phyloP scores from a whole-genome alignment of 2,888 invertebrate genomes.

The Pterostichus madidus region DNA sequence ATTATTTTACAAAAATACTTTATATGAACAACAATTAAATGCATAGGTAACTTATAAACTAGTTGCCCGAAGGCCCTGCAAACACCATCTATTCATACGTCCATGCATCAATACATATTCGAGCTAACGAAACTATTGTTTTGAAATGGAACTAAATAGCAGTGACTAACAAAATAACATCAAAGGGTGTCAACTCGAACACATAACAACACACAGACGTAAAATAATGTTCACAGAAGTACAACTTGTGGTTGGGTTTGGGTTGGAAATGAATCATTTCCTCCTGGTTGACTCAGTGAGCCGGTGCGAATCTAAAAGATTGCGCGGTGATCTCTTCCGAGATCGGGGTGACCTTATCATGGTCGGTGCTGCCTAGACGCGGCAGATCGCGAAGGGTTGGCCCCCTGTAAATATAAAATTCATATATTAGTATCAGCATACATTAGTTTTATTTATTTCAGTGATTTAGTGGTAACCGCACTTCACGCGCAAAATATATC shows the following conservation, averaged over 20 bases:
- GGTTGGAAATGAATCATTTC: neutral
- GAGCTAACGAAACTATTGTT: neutral
- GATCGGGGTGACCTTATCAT: neutral
- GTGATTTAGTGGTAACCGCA: too few relatives aligned
- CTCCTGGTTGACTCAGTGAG: neutral
- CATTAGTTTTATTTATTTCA: too few relatives aligned
- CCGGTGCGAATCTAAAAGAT: slow-evolving; percentile 5
- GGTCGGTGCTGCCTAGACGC: too few relatives aligned
- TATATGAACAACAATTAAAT: neutral
- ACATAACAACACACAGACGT: slow-evolving; percentile 9
- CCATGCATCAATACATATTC: slow-evolving; percentile 9
- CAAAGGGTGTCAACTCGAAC: neutral
- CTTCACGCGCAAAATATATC: too few relatives aligned
- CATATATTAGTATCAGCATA: too few relatives aligned
- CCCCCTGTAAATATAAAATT: too few relatives aligned
- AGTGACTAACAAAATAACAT: slow-evolving; percentile 4
- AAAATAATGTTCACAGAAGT: slow-evolving; percentile 50
- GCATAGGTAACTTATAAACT: neutral
- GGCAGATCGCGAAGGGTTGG: too few relatives aligned
- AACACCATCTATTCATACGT: slow-evolving; percentile 57
- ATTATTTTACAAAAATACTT: neutral
- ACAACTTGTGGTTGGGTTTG: neutral
- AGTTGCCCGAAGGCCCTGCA: slow-evolving; percentile 51
- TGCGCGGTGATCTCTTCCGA: neutral
- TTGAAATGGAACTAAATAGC: neutral